phyloP scores from a whole-genome alignment of 1,140 invertebrate genomes.

The Drosophila bocqueti region DNA sequence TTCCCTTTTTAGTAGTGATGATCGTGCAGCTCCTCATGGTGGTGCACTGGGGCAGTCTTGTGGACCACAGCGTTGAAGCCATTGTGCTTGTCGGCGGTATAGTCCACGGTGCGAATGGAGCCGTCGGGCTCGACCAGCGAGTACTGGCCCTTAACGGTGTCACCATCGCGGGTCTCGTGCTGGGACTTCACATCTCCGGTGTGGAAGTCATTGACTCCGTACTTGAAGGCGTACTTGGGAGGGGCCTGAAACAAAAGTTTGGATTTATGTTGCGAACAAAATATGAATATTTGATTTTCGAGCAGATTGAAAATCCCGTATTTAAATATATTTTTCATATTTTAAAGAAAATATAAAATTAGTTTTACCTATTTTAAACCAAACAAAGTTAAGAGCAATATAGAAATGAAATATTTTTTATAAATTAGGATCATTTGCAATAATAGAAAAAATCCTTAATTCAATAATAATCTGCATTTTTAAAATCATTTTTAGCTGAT shows the following conservation, averaged over 20 bases:
- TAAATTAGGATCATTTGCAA: too few relatives aligned
- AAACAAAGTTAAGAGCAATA: neutral
- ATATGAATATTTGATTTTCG: too few relatives aligned
- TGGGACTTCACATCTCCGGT: slow-evolving; percentile 87
- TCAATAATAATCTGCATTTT: too few relatives aligned
- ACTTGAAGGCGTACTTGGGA: slow-evolving; percentile 86
- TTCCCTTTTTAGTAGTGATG: slow-evolving; percentile 50
- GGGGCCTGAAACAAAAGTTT: slow-evolving; percentile 69
- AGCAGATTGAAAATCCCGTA: neutral
- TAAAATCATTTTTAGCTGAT: neutral
- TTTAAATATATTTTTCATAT: neutral
- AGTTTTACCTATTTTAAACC: neutral
- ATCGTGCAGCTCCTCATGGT: slow-evolving; percentile 78
- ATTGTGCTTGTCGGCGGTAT: slow-evolving; percentile 85
- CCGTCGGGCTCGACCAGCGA: slow-evolving; percentile 87
- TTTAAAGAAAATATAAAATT: too few relatives aligned
- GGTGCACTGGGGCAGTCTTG: slow-evolving; percentile 87
- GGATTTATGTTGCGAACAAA: neutral
- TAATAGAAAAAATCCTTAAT: too few relatives aligned
- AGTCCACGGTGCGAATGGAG: slow-evolving; percentile 86
- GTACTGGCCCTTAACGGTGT: slow-evolving; percentile 86
- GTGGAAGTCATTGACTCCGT: slow-evolving; percentile 86
- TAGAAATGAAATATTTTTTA: neutral
- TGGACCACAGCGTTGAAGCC: slow-evolving; percentile 88
- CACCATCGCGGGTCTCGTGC: slow-evolving; percentile 86